Conservation (phyloP, 2,888 invertebrate genomes). For the Polietes domitor region DNA sequence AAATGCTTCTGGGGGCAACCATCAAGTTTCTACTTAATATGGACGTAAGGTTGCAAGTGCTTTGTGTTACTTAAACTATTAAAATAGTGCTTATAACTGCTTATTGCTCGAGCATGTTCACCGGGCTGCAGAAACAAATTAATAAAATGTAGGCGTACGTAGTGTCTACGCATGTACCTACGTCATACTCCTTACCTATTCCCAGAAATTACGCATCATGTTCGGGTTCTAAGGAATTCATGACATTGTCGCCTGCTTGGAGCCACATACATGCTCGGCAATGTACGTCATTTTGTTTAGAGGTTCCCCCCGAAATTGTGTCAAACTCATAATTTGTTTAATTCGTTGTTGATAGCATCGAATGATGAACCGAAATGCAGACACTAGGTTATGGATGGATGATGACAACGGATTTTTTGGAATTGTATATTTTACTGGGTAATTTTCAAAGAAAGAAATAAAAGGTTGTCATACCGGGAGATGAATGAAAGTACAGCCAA, state of each 20-base stretch:
- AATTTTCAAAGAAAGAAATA: too few relatives aligned
- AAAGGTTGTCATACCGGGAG: neutral
- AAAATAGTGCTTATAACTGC: conserved; percentile 57
- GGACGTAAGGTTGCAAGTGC: conserved; percentile 37
- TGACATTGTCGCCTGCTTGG: neutral
- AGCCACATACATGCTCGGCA: neutral
- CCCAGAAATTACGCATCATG: conserved; percentile 17
- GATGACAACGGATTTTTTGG: neutral
- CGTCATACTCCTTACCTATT: conserved; percentile 7
- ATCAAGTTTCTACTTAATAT: conserved; percentile 51
- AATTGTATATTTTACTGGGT: neutral
- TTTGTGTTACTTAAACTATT: conserved; percentile 57
- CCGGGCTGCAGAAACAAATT: conserved; percentile 26
- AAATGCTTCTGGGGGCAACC: neutral
- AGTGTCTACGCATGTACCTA: neutral
- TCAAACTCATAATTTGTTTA: conserved; percentile 42
- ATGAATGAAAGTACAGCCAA: neutral
- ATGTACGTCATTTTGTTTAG: neutral
- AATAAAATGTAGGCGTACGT: conserved; percentile 41
- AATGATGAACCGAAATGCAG: neutral
- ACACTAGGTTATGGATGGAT: conserved; percentile 6
- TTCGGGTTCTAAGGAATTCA: conserved; percentile 39
- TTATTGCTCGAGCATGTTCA: conserved; percentile 49
- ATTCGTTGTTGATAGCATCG: conserved; percentile 20
- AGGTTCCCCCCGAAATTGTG: conserved; percentile 12